Base-by-base conservation (phyloP, 2,797 vertebrate genomes). In the Chaetodon trifasciatus region DNA sequence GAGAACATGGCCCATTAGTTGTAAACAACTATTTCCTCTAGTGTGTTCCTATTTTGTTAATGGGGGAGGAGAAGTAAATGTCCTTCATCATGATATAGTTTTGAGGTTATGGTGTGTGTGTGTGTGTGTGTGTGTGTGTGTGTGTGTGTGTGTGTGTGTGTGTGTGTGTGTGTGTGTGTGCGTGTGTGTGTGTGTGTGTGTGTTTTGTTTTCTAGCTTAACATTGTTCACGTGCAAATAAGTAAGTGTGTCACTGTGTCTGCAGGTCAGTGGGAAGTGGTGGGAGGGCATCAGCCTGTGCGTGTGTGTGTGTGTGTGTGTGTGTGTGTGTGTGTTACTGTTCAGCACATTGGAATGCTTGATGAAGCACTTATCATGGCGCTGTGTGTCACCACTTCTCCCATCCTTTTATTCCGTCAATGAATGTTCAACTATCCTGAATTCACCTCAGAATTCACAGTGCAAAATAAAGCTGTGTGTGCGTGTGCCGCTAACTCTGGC, bases 201-300 rank as follows among this genome's bases (percentile, higher is more conserved):
- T 49, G 23, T 60, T 53, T 53, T 50, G 47, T 69, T 75, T 68
- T 77, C 70, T n/a, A 56, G 10, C 61, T 44, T 63, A 72, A 71
- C 49, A 63, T 71, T 84, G 72, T 80, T 88, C 63, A 84, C 76
- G 80, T 86, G 42, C 75, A 68, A 85, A 64, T 84, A 57, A 74
- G 28, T 80, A 74, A 87, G 63, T 86, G 47, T 85, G 76, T 60
- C 73, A 87, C 44, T 73, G 64, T 89, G 81, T 81, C 74, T 89
- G 74, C 55, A 76, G 82, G 83, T 79, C 76, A 84, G 70, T 57
- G 62, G 73, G 68, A 61, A 60, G 58, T 55, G 37, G 50, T 81
- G 56, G 69, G 40, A 72, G 71, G 47, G 65, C 46, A n/a, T 62
- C 70, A 64, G 40, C 46, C 28, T 56, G 47, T 70, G 46, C 61